Conservation (phyloP, 2,113 vertebrate species). For the Amphiprion percula region DNA sequence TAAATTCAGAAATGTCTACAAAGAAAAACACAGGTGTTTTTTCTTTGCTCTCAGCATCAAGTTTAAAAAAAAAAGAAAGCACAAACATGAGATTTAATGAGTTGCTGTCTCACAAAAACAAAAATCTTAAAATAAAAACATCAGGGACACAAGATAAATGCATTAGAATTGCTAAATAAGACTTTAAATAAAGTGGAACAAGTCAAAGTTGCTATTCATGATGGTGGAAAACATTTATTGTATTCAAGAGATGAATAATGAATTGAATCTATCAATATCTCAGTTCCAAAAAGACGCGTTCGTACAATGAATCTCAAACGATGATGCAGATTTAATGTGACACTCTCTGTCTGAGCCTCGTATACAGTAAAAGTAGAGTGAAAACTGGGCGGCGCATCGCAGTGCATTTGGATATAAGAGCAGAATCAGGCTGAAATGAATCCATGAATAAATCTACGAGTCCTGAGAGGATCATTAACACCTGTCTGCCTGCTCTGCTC, state of each 20-base stretch:
- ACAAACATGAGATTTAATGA: neutral
- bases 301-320: slow-evolving; percentile 36
- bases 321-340: slow-evolving; percentile 68
- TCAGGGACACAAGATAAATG: neutral
- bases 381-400: slow-evolving; percentile 51
- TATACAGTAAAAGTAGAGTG: slow-evolving; percentile 39
- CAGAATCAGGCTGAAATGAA: slow-evolving; percentile 68
- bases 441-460: slow-evolving; percentile 75
- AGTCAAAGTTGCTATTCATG: neutral
- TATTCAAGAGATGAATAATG: slow-evolving; percentile 28
- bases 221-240: neutral
- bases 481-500: slow-evolving; percentile 66
- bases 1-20: slow-evolving; percentile 31
- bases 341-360: slow-evolving; percentile 53
- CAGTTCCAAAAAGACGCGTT: neutral
- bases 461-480: slow-evolving; percentile 77
- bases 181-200: neutral
- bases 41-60: neutral
- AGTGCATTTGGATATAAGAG: slow-evolving; percentile 49
- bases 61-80: slow-evolving; percentile 13
- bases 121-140: neutral
- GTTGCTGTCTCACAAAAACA: neutral
- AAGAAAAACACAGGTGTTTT: slow-evolving; percentile 11
- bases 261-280: slow-evolving; percentile 43
- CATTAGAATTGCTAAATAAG: neutral